phyloP scores from a whole-genome alignment of 2,888 invertebrate genomes.

The Thereva nobilitata region DNA sequence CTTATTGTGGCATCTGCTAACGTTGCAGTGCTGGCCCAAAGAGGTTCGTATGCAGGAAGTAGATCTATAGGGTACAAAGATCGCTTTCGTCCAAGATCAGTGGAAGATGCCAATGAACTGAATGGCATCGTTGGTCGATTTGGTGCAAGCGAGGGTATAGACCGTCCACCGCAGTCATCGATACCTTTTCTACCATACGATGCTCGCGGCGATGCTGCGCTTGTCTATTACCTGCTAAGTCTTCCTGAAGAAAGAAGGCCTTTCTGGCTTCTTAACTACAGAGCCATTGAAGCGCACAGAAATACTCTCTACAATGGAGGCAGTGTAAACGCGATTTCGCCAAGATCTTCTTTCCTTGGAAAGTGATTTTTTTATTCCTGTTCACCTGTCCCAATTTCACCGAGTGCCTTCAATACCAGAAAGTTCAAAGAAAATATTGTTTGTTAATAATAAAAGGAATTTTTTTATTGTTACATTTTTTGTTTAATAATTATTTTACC shows the following conservation, averaged over 20 bases:
- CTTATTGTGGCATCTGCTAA: no score
- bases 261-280: constrained; percentile 74
- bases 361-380: constrained; percentile 24
- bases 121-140: constrained; percentile 60
- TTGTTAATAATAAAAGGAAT: no score
- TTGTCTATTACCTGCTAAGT: constrained; percentile 66
- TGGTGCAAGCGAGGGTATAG: constrained; percentile 54
- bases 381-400: no score
- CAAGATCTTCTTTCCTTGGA: constrained; percentile 49
- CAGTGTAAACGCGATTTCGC: constrained; percentile 45
- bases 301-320: constrained; percentile 46
- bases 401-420: no score
- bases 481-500: no score
- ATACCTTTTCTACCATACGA: constrained; percentile 63
- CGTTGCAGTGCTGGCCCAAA: constrained; percentile 54
- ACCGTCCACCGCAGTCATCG: constrained; percentile 49
- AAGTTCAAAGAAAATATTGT: no score
- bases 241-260: constrained; percentile 71
- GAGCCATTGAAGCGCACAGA: constrained; percentile 66
- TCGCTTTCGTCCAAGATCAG: constrained; percentile 52
- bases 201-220: constrained; percentile 66
- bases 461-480: no score
- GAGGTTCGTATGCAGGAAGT: constrained; percentile 68
- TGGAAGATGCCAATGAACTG: constrained; percentile 39
- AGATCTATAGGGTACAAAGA: constrained; percentile 66